These are phyloP conservation scores for Ctenopoma kingsleyae DNA, from an alignment of 2,797 vertebrate genomes.

Conservation along the genomic window DNA sequence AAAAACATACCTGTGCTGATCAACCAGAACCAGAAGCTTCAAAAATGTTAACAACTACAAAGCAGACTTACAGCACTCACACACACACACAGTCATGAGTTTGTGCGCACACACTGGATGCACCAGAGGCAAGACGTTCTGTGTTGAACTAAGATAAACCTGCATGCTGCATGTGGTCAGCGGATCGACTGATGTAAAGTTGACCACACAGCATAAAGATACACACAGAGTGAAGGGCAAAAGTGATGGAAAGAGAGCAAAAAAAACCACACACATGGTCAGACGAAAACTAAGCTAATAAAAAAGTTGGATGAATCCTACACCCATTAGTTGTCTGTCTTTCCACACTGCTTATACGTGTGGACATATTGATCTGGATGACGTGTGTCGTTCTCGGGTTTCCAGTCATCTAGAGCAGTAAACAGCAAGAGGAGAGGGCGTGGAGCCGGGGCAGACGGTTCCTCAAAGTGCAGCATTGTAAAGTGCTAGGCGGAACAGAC, in stretches of 20 bases:
- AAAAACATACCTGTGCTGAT: slow-evolving; percentile 45
- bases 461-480: slow-evolving; percentile 29
- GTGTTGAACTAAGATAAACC: slow-evolving; percentile 76
- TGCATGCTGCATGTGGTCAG: slow-evolving; percentile 67
- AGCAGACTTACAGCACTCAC: not conserved
- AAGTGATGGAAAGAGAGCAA: slow-evolving; percentile 15
- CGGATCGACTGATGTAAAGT: slow-evolving; percentile 44
- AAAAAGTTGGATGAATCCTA: slow-evolving; percentile 22
- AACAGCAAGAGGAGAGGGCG: slow-evolving; percentile 13
- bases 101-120: slow-evolving; percentile 21
- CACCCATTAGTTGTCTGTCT: slow-evolving; percentile 33
- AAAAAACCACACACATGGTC: not conserved
- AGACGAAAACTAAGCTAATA: slow-evolving; percentile 11
- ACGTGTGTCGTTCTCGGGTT: slow-evolving; percentile 55
- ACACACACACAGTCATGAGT: slow-evolving; percentile 3
- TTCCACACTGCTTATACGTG: not conserved
- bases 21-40: slow-evolving; percentile 48
- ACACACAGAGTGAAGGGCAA: slow-evolving; percentile 28
- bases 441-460: slow-evolving; percentile 36
- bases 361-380: slow-evolving; percentile 43
- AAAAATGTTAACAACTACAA: slow-evolving; percentile 11
- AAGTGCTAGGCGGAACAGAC: slow-evolving; percentile 24
- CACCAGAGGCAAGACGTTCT: slow-evolving; percentile 47
- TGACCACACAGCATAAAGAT: slow-evolving; percentile 47
- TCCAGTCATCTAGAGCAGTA: slow-evolving; percentile 59